A percentile compares a stretch with the other conserved stretches of the same genome.
Evolutionary conservation across 2,888 invertebrate species (phyloP).

Genomic region (Andrena haemorrhoa): DNA sequence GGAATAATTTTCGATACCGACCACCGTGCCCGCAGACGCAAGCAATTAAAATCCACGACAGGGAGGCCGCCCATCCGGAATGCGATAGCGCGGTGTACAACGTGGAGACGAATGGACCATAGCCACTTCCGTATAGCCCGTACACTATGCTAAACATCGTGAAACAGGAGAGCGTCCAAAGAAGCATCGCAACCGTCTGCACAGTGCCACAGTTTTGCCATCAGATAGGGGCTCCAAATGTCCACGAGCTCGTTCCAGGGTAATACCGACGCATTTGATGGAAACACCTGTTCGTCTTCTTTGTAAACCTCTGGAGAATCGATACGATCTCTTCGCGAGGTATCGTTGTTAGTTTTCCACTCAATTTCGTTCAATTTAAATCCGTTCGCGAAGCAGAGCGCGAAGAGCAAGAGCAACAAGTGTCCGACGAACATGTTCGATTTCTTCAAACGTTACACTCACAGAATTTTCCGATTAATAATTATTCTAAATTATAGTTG

Average conservation of each 20-base stretch:
- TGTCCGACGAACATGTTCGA: background rate
- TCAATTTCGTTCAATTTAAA: background rate
- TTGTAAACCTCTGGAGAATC: background rate
- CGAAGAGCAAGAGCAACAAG: background rate
- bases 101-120: slow-evolving; percentile 78
- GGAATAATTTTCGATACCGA: slow-evolving; percentile 64
- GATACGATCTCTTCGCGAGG: slow-evolving; percentile 2
- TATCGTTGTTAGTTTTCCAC: background rate
- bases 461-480: background rate
- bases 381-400: background rate
- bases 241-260: slow-evolving; percentile 35
- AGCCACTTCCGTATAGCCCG: slow-evolving; percentile 79
- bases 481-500: background rate
- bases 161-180: slow-evolving; percentile 78
- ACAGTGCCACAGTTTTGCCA: slow-evolving; percentile 77
- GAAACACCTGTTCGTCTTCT: background rate
- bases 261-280: background rate
- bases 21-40: slow-evolving; percentile 85
- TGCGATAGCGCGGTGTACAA: slow-evolving; percentile 84
- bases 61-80: slow-evolving; percentile 84
- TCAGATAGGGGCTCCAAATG: slow-evolving; percentile 72
- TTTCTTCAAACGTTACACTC: background rate
- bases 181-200: slow-evolving; percentile 66
- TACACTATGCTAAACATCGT: slow-evolving; percentile 80
- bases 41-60: slow-evolving; percentile 85